Evolutionary conservation across 2,888 invertebrate species (phyloP), one percentile per base, ranked within the genome.

Genomic region (Xylocampa areola): DNA sequence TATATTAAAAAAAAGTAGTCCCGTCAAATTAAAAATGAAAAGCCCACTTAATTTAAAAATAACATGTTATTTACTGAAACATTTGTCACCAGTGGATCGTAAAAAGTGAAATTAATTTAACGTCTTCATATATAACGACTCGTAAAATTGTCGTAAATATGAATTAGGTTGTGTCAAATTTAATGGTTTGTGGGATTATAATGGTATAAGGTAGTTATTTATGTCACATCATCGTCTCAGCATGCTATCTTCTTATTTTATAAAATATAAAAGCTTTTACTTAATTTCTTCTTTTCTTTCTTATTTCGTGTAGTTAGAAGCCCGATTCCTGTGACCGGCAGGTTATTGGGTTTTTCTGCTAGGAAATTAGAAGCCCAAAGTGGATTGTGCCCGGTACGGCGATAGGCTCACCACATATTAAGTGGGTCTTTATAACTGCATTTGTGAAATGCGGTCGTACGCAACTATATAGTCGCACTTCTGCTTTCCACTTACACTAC

Each of bases 81-180:
- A 35, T 61, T 48, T 74, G 73, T 78, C 68, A 78, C 60, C 49
- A 19, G 49, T 30, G 33, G 25, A 41, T 52, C 70, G 73, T 82
- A 76, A 82, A 83, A 72, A 10, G 27, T 7, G 63, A 62, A 79
- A 81, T 83, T 81, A 82, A 79, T 79, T 77, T 82, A 75, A 81
- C 72, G 74, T 52, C 69, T 45, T 60, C 64, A 75, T 79, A 69
- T 77, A 67, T 72, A 77, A 75, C 62, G 76, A 71, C 52, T 68
- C 71, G 70, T 83, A 71, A 80, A 82, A 73, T 59, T 35, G 49
- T 60, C 67, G 57, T 78, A 65, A 76, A 68, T 68, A 61, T 59
- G 41, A 63, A 49, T 66, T 61, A 57, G 47, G 53, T 51, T 53
- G 17, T 47, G 48, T 49, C 37, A 37, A 51, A 53, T 16, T 33